Percentiles rank a stretch among this genome's conserved stretches.
Conservation (phyloP, 2,113 vertebrate genomes). For the Xyrauchen texanus region DNA sequence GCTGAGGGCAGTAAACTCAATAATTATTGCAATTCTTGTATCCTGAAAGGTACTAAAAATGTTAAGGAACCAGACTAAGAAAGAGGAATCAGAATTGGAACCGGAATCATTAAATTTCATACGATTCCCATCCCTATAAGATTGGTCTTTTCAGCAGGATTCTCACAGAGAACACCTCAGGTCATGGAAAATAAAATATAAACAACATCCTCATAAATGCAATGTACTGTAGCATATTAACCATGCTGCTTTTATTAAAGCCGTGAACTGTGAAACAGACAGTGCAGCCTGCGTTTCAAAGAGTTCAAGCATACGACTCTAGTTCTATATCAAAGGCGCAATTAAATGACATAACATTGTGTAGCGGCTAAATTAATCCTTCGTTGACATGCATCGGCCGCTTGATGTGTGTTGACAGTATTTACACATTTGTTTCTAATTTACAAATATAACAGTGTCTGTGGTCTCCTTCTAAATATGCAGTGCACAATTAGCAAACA, state of each 20-base stretch:
- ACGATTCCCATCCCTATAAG: too few species aligned
- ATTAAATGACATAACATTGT: constrained; percentile 26
- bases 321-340: constrained; percentile 26
- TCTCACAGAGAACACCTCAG: not conserved
- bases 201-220: not conserved
- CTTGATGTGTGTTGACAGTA: constrained; percentile 6
- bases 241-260: constrained; percentile 25
- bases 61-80: too few species aligned
- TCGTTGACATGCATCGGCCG: not conserved
- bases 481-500: constrained; percentile 54
- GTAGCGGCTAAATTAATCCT: constrained; percentile 18
- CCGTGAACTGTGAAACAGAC: constrained; percentile 1
- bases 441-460: constrained; percentile 40
- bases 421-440: constrained; percentile 16
- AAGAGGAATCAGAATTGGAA: too few species aligned
- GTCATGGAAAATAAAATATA: not conserved
- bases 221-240: constrained; percentile 27
- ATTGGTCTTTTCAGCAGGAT: too few species aligned
- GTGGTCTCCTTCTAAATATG: constrained; percentile 45
- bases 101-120: too few species aligned
- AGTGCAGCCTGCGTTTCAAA: not conserved
- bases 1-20: too few species aligned
- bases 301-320: constrained; percentile 8
- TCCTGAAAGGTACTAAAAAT: too few species aligned
- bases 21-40: too few species aligned